These are phyloP conservation scores for Aspidiotus destructor DNA, from an alignment of 2,888 invertebrate species.

Conservation along the genomic window DNA sequence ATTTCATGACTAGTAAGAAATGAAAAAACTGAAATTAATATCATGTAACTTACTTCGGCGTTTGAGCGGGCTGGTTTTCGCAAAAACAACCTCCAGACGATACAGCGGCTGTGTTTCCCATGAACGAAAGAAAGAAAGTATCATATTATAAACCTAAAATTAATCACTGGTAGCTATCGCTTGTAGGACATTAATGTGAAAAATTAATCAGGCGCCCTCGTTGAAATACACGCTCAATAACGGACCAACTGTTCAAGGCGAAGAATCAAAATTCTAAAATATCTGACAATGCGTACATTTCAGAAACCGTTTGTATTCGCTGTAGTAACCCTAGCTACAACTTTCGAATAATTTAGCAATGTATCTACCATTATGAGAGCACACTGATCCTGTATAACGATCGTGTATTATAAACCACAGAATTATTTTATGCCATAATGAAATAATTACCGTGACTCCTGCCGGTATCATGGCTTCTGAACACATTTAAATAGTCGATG, in stretches of 20 bases:
- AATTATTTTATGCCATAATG: background rate
- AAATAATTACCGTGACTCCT: constrained; percentile 9
- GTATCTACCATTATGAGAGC: background rate
- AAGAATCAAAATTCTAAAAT: background rate
- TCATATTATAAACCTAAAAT: background rate
- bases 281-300: constrained; percentile 1
- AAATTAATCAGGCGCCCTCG: background rate
- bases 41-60: constrained; percentile 24
- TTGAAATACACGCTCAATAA: background rate
- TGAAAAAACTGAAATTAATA: constrained; percentile 2
- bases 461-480: background rate
- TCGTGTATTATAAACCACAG: background rate
- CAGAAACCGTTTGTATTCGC: background rate
- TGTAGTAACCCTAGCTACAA: constrained; percentile 10
- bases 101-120: constrained; percentile 28
- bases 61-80: constrained; percentile 10
- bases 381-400: background rate
- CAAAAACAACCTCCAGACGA: constrained; percentile 19
- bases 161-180: background rate
- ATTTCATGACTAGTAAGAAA: no score
- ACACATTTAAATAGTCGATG: background rate
- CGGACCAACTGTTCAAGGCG: background rate
- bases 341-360: constrained; percentile 10
- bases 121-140: background rate
- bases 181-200: background rate